Conservation (phyloP, 2,113 vertebrate species). For the Halcyon senegalensis region DNA sequence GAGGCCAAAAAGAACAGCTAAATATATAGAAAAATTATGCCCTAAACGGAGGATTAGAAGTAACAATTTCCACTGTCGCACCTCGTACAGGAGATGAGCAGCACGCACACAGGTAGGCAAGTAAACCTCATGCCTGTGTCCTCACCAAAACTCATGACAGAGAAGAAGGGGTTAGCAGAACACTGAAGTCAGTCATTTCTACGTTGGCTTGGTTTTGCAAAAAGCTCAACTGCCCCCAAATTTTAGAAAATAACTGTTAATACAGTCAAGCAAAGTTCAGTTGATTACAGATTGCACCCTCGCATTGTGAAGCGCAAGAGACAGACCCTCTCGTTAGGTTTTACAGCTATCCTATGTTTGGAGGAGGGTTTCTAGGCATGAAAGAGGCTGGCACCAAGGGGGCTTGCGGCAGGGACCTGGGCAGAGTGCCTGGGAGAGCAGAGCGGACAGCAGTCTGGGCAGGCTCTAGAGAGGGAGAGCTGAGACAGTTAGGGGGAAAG, state of each 20-base stretch:
- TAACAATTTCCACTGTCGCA: not conserved
- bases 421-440: not conserved
- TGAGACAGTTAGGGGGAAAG: constrained; percentile 49
- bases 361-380: not conserved
- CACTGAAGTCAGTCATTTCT: not conserved
- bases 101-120: not conserved
- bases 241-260: not conserved
- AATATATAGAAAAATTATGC: not conserved
- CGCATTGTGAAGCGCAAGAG: not conserved
- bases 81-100: not conserved
- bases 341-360: not conserved
- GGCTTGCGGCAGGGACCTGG: not conserved
- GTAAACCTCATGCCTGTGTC: not conserved
- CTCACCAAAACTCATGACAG: not conserved
- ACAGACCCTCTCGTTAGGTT: not conserved
- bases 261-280: not conserved
- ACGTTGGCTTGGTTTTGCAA: not conserved
- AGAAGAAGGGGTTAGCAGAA: not conserved
- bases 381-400: not conserved
- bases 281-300: not conserved
- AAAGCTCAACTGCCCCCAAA: not conserved
- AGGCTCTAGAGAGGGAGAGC: constrained; percentile 27
- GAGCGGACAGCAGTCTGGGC: not conserved
- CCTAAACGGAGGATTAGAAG: not conserved
- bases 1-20: constrained; percentile 14